Conservation (phyloP, 1,140 invertebrate species). For the Heliothis subflexa region DNA sequence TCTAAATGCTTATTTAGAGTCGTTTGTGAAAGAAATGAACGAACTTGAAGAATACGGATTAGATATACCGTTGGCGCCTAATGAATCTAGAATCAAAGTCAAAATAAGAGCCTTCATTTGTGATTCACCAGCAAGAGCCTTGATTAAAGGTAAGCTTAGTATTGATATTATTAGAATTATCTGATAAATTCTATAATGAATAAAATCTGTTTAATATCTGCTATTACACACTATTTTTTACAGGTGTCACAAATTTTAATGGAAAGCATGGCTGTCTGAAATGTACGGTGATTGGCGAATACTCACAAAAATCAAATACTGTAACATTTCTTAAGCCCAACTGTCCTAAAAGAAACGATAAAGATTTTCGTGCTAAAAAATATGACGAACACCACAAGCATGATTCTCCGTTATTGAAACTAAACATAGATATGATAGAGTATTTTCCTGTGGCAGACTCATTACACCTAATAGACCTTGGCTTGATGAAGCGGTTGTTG, state of each 20-base stretch:
- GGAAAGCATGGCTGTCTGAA: neutral
- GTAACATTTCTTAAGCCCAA: neutral
- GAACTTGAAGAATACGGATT: neutral
- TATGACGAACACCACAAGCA: neutral
- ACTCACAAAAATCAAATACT: neutral
- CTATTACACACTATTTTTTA: neutral
- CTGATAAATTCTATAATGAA: neutral
- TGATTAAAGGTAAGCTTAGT: neutral
- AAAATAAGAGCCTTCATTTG: neutral
- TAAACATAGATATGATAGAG: constrained; percentile 2
- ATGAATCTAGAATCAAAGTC: neutral
- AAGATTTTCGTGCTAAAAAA: neutral
- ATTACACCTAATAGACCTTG: neutral
- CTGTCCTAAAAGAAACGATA: constrained; percentile 5
- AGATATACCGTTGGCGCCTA: neutral
- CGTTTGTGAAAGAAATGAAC: neutral
- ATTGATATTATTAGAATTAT: neutral
- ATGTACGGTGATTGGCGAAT: neutral
- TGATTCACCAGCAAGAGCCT: neutral
- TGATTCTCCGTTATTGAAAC: neutral
- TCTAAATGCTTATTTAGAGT: neutral
- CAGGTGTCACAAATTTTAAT: constrained; percentile 2
- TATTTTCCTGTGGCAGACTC: neutral
- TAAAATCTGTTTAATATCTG: no score
- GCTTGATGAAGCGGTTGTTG: neutral